A percentile compares a stretch with the other conserved stretches of the same genome.
Conservation (phyloP, 2,113 vertebrate species). For the Thinocorus orbignyianus region DNA sequence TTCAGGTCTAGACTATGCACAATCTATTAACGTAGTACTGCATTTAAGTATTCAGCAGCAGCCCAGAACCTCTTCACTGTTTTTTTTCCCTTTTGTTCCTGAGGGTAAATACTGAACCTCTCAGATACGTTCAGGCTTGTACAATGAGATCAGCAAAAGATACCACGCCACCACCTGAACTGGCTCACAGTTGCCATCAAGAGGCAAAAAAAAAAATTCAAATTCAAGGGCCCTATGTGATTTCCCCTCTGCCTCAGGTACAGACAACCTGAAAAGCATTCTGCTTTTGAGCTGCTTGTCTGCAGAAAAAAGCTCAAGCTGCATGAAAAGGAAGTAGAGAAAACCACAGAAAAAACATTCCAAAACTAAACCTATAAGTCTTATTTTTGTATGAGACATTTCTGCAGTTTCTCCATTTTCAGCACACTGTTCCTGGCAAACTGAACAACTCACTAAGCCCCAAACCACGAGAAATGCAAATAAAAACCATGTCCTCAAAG, state of each 20-base stretch:
- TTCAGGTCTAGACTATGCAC: not conserved
- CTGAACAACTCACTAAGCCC: not conserved
- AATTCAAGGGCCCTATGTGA: not conserved
- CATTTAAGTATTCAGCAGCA: not conserved
- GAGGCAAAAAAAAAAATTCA: not conserved
- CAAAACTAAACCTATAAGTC: not conserved
- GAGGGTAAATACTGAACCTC: not conserved
- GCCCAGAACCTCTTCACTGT: not conserved
- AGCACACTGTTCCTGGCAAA: not conserved
- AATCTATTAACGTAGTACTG: not conserved
- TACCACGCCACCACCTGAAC: not conserved
- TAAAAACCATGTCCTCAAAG: not conserved
- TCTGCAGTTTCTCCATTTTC: not conserved
- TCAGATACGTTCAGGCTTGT: not conserved
- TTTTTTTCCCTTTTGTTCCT: not conserved
- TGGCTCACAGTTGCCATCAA: constrained; percentile 16
- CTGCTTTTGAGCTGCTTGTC: not conserved
- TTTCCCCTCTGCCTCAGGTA: not conserved
- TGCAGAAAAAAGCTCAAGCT: constrained; percentile 31
- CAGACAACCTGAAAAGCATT: not conserved
- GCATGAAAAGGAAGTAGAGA: constrained; percentile 36
- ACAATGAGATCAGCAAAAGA: not conserved
- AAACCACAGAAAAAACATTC: constrained; percentile 6
- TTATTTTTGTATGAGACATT: not conserved
- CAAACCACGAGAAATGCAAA: not conserved